Base-by-base conservation (phyloP, 1,140 invertebrate genomes). In the Venturia canescens region DNA sequence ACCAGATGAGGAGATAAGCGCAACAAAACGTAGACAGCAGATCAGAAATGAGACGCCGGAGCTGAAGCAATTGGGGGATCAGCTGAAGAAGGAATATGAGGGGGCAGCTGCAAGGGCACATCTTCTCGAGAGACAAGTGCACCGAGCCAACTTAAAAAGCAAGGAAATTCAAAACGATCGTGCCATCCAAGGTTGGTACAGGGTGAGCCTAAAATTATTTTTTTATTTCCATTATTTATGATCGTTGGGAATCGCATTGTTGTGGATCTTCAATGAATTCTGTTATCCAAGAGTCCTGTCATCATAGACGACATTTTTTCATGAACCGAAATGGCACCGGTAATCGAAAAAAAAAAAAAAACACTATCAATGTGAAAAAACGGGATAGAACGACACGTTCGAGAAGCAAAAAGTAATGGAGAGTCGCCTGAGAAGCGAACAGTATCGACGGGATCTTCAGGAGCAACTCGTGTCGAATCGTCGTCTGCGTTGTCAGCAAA, bases 371-470 rank as follows among this genome's bases (percentile, higher is more conserved):
- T 53, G 50, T 18, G n/a, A 74, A 74, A 23, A 63, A 63, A 63
- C 3, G 5, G 53, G 57, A 44, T 16, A 77, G 48, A 27, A 78
- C 75, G 75, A 81, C 69, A 29, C 15, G 18, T 78, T 27, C 21
- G 80, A 77, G 66, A 69, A 74, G 34, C 63, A 81, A 21, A 44
- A 70, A 50, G 29, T 57, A 29, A 63, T 81, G 11, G 29, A 63
- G 31, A 31, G 18, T 72, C 34, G 44, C 26, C 26, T 53, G 27
- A 81, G 78, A 21, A 71, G 34, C 29, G 74, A 81, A 34, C 44
- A 38, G 11, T 81, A 81, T 72, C 75, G 80, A 26, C 26, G 63
- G 0, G 80, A 81, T 71, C 70, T 81, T 23, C 80, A 81, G n/a
- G 75, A 72, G 16, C 80, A 81, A 31, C 63, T 81, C 16, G 23